Evolutionary conservation across 2,888 invertebrate genomes (phyloP).

Genomic region (Acronicta leporina): DNA sequence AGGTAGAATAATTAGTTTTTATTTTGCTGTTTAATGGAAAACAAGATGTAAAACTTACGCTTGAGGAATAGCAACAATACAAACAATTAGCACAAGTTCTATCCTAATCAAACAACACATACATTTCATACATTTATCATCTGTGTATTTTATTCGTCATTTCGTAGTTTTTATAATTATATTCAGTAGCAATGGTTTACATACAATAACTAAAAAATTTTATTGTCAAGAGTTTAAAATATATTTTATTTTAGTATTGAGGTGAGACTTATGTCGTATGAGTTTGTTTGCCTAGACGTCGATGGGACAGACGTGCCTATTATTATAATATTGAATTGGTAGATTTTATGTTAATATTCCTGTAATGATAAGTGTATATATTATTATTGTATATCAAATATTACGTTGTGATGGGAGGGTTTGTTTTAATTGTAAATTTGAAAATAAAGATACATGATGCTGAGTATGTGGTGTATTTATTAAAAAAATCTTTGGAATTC

Average conservation of each 20-base stretch:
- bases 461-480: slow-evolving; percentile 38
- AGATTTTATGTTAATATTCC: slow-evolving; percentile 74
- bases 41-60: slow-evolving; percentile 4
- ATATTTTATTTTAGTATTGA: slow-evolving; percentile 37
- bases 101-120: slow-evolving; percentile 4
- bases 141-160: slow-evolving; percentile 39
- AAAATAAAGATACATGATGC: slow-evolving; percentile 73
- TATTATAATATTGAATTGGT: slow-evolving; percentile 53
- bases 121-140: not conserved
- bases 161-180: slow-evolving; percentile 12
- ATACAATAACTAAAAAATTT: slow-evolving; percentile 31
- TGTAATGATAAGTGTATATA: slow-evolving; percentile 82
- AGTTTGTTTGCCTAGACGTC: slow-evolving; percentile 32
- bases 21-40: slow-evolving; percentile 2
- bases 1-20: not conserved
- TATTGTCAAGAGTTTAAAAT: slow-evolving; percentile 34
- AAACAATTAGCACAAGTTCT: slow-evolving; percentile 34
- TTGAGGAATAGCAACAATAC: not conserved
- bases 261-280: slow-evolving; percentile 35
- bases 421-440: slow-evolving; percentile 79
- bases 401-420: slow-evolving; percentile 70
- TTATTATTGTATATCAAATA: slow-evolving; percentile 67
- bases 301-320: slow-evolving; percentile 31
- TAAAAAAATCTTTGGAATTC: not conserved
- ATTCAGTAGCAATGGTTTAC: slow-evolving; percentile 20